phyloP scores from a whole-genome alignment of 2,888 invertebrate genomes.

The Itoplectis maculator region DNA sequence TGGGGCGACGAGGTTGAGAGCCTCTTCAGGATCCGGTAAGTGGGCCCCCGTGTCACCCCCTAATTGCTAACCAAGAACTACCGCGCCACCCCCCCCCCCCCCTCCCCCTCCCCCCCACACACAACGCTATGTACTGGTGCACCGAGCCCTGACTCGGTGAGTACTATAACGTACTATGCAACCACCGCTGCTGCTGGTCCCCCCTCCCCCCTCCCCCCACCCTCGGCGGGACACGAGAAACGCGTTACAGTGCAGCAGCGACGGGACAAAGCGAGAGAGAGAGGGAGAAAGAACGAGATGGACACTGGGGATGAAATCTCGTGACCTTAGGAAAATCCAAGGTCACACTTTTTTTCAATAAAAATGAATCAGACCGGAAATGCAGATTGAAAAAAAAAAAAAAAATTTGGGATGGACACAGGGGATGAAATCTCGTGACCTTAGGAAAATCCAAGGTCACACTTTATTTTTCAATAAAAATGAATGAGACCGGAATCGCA shows the following conservation, averaged over 20 bases:
- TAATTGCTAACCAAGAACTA: constrained; percentile 80
- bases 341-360: too few species aligned
- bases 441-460: too few species aligned
- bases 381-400: background rate
- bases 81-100: too few species aligned
- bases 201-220: constrained; percentile 70
- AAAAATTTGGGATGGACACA: too few species aligned
- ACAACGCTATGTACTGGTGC: constrained; percentile 53
- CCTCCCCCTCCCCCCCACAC: too few species aligned
- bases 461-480: too few species aligned
- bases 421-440: too few species aligned
- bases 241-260: constrained; percentile 74
- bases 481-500: too few species aligned
- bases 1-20: constrained; percentile 73
- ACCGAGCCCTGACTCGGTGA: constrained; percentile 61
- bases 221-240: constrained; percentile 75
- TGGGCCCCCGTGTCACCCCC: constrained; percentile 78
- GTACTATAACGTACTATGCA: constrained; percentile 52
- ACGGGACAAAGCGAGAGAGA: constrained; percentile 38
- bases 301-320: background rate
- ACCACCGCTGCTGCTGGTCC: constrained; percentile 40
- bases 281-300: background rate
- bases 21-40: constrained; percentile 76
- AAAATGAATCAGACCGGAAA: too few species aligned
- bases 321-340: background rate